Evolutionary conservation across 2,888 invertebrate species (phyloP), one percentile per base, ranked within the genome.

Genomic region (Trypoxylon attenuatum): DNA sequence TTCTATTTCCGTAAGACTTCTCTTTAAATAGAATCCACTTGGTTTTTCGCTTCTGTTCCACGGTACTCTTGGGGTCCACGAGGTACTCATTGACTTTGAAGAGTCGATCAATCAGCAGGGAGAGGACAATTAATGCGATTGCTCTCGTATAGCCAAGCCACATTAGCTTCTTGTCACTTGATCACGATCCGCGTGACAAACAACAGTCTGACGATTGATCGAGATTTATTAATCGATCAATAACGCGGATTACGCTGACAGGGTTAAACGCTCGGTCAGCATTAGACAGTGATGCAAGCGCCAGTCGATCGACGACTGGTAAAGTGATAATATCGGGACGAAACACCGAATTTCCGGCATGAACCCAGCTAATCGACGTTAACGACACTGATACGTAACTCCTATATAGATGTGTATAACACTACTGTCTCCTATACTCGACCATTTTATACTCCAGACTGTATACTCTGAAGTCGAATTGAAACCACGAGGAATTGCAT

Each of bases 281-380:
- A 33, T 33, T 33, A 33, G 33, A 33, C 15, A 16, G 25, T 41
- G 18, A 15, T 6, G n/a, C 2, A 1, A 15, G 23, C 19, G 13
- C 8, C n/a, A n/a, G n/a, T 49, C 23, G 13, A 23, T 2, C 4
- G 27, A 52, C 43, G 5, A 22, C 5, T 23, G 1, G 53, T 21
- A 21, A 33, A 10, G 10, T n/a, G 13, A 56, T 45, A 18, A 33
- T 47, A 47, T 45, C 33, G 13, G 23, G n/a, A 49, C 50, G 21
- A 27, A 63, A 50, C 39, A 18, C n/a, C 46, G 16, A 42, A 42
- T 63, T 67, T 51, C 58, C 63, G 58, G 63, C 29, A 46, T 33
- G 46, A 64, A 51, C 46, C 27, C 46, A 57, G n/a, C n/a, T n/a
- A n/a, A n/a, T n/a, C n/a, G n/a, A n/a, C n/a, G n/a, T n/a, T n/a